Conservation (phyloP, 2,797 vertebrate genomes). For the Poliocrania exsul region DNA sequence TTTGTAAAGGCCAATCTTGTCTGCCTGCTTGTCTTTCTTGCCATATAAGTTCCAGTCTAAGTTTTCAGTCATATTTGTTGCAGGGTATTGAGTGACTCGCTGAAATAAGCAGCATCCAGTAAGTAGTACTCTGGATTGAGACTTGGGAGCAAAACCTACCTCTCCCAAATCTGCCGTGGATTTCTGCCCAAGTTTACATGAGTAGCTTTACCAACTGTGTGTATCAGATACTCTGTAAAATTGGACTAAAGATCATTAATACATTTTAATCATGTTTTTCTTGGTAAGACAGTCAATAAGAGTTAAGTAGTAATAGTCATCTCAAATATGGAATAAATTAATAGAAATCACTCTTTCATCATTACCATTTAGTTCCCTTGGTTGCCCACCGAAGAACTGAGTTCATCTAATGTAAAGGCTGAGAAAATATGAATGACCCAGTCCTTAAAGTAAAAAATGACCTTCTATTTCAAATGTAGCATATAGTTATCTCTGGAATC, state of each 20-base stretch:
- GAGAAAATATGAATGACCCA: background rate
- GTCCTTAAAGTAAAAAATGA: background rate
- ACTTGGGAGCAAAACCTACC: background rate
- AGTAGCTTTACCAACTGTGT: background rate
- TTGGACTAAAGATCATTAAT: background rate
- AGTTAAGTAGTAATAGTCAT: background rate
- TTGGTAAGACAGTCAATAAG: background rate
- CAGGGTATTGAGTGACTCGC: background rate
- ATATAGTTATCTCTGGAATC: background rate
- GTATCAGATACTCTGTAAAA: background rate
- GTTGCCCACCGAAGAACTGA: background rate
- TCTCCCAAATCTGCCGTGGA: background rate
- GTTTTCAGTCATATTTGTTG: background rate
- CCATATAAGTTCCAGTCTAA: background rate
- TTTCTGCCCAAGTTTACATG: background rate
- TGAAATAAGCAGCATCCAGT: background rate
- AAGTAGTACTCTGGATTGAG: background rate
- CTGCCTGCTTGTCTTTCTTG: background rate
- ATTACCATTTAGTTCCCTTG: background rate
- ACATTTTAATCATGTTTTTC: background rate
- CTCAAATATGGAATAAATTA: background rate
- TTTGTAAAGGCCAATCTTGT: constrained; percentile 11
- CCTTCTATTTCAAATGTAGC: background rate
- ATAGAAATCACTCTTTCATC: background rate
- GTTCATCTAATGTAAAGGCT: background rate